Base-by-base conservation (phyloP, 2,888 invertebrate genomes). In the Cephalotes varians region DNA sequence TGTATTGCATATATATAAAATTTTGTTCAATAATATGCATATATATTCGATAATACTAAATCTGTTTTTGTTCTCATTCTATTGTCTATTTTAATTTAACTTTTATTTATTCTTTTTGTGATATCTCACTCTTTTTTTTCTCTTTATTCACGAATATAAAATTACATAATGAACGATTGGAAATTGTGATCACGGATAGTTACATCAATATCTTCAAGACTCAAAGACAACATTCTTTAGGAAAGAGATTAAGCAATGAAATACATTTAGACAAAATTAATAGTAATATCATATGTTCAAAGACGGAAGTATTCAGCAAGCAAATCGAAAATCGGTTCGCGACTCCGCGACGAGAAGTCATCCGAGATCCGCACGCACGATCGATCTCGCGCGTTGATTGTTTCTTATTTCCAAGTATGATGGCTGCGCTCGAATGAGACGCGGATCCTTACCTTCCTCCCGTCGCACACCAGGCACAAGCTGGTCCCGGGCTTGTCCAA, bases 361-460 rank as follows among this genome's bases (percentile, higher is more conserved):
- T n/a, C 18, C n/a, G 67, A 51, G 7, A 64, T 74, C 2, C 21
- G 21, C 34, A 47, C 10, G 37, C 25, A 12, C 7, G 10, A 71
- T 79, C 72, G 34, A 79, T 79, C 25, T 82, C 65, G 72, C 56
- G 12, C 47, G 72, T 86, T 87, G 74, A 85, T 85, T 84, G 88
- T 90, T 83, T 69, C 49, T 88, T 83, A 89, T 89, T 92, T 91
- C 72, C 76, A 72, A 81, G 71, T 85, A 91, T 88, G 87, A 92
- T 92, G 92, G 90, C 92, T 90, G 86, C 89, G 84, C 85, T 91
- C 88, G 86, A 87, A 91, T 90, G 90, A 91, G 71, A 91, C 86
- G 83, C 91, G 87, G 72, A 90, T 81, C 84, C 85, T 91, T 87
- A 88, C 82, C 83, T 91, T 87, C 82, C 72, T 71, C 18, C 56